Conservation (phyloP, 1,140 invertebrate species). For the Hycleus cichorii region DNA sequence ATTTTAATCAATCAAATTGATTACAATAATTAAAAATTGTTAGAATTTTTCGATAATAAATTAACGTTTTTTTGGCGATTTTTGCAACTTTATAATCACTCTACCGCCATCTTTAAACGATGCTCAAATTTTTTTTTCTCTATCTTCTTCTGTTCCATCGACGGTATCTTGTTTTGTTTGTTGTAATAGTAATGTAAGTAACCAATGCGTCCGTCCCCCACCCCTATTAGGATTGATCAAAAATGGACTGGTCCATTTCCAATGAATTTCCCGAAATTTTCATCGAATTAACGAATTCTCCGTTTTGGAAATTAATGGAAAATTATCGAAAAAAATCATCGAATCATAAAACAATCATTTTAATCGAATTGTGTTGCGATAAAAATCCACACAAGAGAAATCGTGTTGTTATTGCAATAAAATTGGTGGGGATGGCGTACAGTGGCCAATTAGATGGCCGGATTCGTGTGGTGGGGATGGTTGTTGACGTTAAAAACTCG, state of each 20-base stretch:
- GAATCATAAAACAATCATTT: no score
- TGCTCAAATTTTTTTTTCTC: constrained; percentile 32
- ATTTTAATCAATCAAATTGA: no score
- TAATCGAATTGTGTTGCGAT: no score
- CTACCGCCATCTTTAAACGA: constrained; percentile 37
- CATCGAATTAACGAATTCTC: background rate
- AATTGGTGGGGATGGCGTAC: background rate
- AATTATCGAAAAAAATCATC: background rate
- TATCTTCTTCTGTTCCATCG: constrained; percentile 21
- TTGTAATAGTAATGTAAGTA: no score
- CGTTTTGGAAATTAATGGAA: background rate
- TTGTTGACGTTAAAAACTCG: no score
- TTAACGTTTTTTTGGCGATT: constrained; percentile 17
- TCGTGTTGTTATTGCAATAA: no score
- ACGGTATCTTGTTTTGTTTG: background rate
- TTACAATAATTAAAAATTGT: no score
- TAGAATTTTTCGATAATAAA: no score
- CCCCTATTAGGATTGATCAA: constrained; percentile 17
- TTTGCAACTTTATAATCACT: constrained; percentile 35
- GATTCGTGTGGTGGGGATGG: no score
- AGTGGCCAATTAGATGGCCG: no score
- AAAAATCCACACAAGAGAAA: no score
- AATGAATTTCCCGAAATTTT: no score
- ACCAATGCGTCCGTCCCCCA: constrained; percentile 11
- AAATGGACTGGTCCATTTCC: constrained; percentile 32